A percentile compares a stretch with the other conserved stretches of the same genome.
Evolutionary conservation across 2,888 invertebrate species (phyloP).

Genomic region (Ceratothoa steindachneri): DNA sequence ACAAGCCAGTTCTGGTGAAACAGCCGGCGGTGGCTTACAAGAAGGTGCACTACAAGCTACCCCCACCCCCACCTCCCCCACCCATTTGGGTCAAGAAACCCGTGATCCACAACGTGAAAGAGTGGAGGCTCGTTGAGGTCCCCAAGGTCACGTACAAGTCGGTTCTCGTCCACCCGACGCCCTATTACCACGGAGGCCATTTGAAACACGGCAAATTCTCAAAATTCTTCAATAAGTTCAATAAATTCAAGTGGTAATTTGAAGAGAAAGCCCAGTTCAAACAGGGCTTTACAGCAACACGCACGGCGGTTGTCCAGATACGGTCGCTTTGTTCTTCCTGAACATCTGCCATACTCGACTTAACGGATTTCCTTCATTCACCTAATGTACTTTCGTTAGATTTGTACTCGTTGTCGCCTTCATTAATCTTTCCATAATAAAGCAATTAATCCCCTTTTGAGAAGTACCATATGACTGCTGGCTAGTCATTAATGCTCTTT

Average conservation of each 20-base stretch:
- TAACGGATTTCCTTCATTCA: too few species aligned
- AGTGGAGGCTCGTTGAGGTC: conserved; percentile 42
- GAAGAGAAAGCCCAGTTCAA: too few species aligned
- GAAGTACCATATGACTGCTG: too few species aligned
- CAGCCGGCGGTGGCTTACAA: conserved; percentile 30
- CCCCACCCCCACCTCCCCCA: conserved; percentile 6
- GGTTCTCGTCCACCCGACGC: conserved; percentile 29
- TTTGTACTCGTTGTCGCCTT: too few species aligned
- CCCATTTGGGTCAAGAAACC: conserved; percentile 37
- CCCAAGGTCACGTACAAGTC: conserved; percentile 36
- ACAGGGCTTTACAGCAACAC: too few species aligned
- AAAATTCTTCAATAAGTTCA: not conserved
- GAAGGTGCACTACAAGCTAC: conserved; percentile 15
- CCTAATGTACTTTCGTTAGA: too few species aligned
- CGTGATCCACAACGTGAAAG: conserved; percentile 31
- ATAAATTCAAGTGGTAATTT: not conserved
- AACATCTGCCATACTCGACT: too few species aligned
- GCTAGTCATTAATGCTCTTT: too few species aligned
- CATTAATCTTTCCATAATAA: too few species aligned
- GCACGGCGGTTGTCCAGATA: too few species aligned
- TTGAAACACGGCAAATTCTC: conserved; percentile 21
- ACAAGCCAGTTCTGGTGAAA: conserved; percentile 32
- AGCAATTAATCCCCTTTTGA: too few species aligned
- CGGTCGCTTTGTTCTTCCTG: too few species aligned
- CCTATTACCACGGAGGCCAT: conserved; percentile 20